Evolutionary conservation across 64 coral and sea anemone genomes (phyloP), one percentile per base, ranked within the genome.

Genomic region (Montipora foliosa): DNA sequence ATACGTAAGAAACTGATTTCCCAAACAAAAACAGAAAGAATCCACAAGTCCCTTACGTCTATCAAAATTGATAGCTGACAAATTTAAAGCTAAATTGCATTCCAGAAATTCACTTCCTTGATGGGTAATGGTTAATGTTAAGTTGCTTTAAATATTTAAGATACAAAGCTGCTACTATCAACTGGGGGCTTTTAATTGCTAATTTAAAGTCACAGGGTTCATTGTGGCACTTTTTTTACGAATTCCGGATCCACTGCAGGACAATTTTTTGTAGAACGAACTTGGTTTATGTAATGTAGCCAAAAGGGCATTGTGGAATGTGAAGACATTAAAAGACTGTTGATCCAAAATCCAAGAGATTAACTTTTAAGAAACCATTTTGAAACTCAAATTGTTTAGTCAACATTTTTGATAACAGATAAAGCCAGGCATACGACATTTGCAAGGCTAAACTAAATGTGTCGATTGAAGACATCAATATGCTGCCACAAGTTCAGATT

Each of bases 31-130:
- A 47, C 29, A 12, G 24, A 47, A 76, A 76, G 11, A 45, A 76
- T 46, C 61, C 61, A 64, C 61, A 14, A 12, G 12, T 9, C 6
- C 2, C 74, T 12, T 76, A 44, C 29, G 46, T 37, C 44, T 12
- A 15, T 76, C 37, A 46, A 47, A 76, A 11, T 46, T 76, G 44
- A 46, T 76, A 5, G 74, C 8, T 76, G 44, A 76, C 22, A 45
- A 9, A 37, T 37, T 37, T 47, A 76, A 76, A 6, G 74, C 46
- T 76, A 76, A 76, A 47, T 76, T 76, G 74, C 74, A 76, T 76
- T 76, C 74, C 74, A 29, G 22, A 12, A 76, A 76, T 76, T 46
- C 74, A 76, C 4, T 47, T 47, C 74, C 25, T 47, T 68, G 80
- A 48, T 47, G 6, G 22, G 29, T 16, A 68, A 49, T 5, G 60